Conservation (phyloP, 2,888 invertebrate genomes). For the Ceraclea dissimilis region DNA sequence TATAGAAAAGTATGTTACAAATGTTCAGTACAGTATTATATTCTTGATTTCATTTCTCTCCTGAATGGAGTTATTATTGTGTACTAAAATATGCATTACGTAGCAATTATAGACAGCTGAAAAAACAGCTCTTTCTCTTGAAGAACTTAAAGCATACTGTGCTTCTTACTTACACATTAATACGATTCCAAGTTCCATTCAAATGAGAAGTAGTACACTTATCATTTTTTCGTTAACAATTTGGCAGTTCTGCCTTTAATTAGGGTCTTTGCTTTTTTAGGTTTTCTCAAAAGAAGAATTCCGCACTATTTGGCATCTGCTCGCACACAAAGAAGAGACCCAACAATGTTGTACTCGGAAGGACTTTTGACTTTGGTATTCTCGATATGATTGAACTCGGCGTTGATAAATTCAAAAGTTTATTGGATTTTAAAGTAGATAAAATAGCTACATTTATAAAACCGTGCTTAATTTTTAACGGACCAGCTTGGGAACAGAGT, state of each 20-base stretch:
- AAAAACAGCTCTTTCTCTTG: no score
- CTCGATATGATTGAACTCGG: slow-evolving; percentile 96
- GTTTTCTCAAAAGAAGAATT: slow-evolving; percentile 74
- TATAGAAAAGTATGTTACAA: slow-evolving; percentile 66
- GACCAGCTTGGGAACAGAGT: slow-evolving; percentile 80
- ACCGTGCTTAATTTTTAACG: slow-evolving; percentile 87
- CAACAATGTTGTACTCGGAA: slow-evolving; percentile 81
- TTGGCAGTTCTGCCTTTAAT: no score
- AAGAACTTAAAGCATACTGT: no score
- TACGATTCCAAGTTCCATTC: no score
- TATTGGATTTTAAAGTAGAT: slow-evolving; percentile 71
- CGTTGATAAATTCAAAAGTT: slow-evolving; percentile 71
- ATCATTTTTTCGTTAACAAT: no score
- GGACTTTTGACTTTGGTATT: slow-evolving; percentile 82
- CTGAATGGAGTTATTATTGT: neutral
- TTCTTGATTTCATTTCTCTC: neutral
- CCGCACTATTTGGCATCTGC: slow-evolving; percentile 83
- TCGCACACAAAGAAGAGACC: slow-evolving; percentile 94
- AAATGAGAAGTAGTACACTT: no score
- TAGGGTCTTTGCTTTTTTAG: slow-evolving; percentile 34
- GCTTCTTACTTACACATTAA: no score
- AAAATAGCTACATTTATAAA: slow-evolving; percentile 78
- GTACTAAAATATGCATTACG: neutral
- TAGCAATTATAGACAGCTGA: no score
- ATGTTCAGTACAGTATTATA: no score